These are phyloP conservation scores for Ctena decussata DNA, from an alignment of 2,888 invertebrate species.

Conservation along the genomic window DNA sequence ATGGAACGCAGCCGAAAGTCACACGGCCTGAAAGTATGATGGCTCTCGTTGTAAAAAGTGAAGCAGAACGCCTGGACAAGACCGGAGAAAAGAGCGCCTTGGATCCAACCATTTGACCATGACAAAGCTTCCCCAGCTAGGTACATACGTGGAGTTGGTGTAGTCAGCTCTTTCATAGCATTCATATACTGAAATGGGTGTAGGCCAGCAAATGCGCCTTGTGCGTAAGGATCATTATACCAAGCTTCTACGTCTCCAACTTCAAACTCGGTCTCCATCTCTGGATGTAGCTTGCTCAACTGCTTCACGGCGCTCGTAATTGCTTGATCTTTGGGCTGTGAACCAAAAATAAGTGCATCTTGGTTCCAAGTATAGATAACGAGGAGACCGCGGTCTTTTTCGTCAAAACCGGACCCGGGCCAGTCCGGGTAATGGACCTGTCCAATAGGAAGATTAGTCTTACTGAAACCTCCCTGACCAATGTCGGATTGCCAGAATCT, in stretches of 20 bases:
- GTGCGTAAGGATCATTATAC: conserved; percentile 48
- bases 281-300: conserved; percentile 52
- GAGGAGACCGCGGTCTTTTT: conserved; percentile 44
- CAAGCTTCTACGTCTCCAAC: conserved; percentile 59
- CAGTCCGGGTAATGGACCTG: not conserved
- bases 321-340: conserved; percentile 40
- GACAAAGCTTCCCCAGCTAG: conserved; percentile 64
- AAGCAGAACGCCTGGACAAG: conserved; percentile 17
- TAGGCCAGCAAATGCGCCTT: conserved; percentile 44
- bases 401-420: not conserved
- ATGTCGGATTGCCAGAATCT: too few relatives aligned
- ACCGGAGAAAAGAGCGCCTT: conserved; percentile 41
- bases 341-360: conserved; percentile 46
- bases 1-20: too few relatives aligned
- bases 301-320: conserved; percentile 49
- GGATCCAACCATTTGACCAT: conserved; percentile 53
- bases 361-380: conserved; percentile 50
- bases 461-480: too few relatives aligned
- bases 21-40: not conserved
- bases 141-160: conserved; percentile 38
- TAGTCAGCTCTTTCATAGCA: conserved; percentile 33
- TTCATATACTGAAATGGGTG: conserved; percentile 50
- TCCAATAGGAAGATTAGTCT: too few relatives aligned
- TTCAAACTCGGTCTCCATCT: conserved; percentile 53
- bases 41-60: not conserved